phyloP scores from a whole-genome alignment of 2,797 vertebrate genomes.

The Gadopsis bispinosus region DNA sequence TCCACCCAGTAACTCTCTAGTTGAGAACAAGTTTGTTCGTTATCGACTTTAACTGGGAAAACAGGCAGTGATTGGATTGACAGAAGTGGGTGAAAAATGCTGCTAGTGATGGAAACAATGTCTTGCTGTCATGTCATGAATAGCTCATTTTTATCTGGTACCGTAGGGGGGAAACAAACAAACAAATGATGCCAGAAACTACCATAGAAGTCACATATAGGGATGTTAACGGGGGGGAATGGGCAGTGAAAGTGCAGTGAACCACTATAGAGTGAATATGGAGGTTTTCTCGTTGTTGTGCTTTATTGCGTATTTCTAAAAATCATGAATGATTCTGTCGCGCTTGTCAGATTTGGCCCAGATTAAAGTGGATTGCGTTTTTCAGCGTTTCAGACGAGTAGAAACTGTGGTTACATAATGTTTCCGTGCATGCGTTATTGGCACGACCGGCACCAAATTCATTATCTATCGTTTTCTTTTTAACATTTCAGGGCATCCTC shows the following conservation, averaged over 20 bases:
- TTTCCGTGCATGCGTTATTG: constrained; percentile 51
- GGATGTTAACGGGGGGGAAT: not conserved
- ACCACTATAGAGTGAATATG: not conserved
- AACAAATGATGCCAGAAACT: not conserved
- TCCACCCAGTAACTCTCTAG: not conserved
- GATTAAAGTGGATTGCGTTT: constrained; percentile 23
- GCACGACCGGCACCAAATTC: constrained; percentile 44
- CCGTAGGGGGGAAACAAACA: not conserved
- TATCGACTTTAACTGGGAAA: not conserved
- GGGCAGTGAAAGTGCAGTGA: constrained; percentile 3
- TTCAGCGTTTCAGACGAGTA: constrained; percentile 38
- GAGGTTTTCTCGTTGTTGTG: not conserved
- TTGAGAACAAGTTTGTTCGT: constrained; percentile 28
- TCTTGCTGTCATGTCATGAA: not conserved
- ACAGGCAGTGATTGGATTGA: not conserved
- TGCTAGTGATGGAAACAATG: not conserved
- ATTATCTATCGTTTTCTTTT: constrained; percentile 24
- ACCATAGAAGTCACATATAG: not conserved
- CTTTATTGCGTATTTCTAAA: not conserved
- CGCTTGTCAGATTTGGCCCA: constrained; percentile 6
- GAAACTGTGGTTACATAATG: constrained; percentile 77
- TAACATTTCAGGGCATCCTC: not conserved
- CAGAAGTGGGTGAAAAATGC: constrained; percentile 14
- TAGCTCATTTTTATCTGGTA: not conserved
- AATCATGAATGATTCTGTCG: not conserved